These are phyloP conservation scores for Eulithis testata DNA, from an alignment of 2,888 invertebrate genomes.

Conservation along the genomic window DNA sequence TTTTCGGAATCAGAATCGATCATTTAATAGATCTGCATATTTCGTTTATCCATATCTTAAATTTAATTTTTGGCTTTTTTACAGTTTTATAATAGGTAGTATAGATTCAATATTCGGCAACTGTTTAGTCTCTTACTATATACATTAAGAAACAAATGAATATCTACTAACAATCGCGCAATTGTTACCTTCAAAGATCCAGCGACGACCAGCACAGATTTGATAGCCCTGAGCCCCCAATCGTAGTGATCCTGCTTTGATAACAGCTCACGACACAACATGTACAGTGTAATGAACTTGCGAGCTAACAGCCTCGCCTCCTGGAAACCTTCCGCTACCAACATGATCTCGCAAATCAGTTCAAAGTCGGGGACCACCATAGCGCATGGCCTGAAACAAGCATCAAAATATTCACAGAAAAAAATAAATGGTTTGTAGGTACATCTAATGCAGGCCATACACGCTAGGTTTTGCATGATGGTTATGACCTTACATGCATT, in stretches of 20 bases:
- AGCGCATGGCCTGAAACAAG: conserved; percentile 91
- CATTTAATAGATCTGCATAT: no score
- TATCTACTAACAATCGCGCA: neutral
- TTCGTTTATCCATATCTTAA: no score
- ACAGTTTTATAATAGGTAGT: no score
- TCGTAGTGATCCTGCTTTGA: conserved; percentile 99
- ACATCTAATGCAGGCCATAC: no score
- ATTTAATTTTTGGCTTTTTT: no score
- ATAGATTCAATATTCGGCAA: no score
- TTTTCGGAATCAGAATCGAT: no score
- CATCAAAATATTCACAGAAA: neutral
- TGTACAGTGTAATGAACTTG: conserved; percentile 97
- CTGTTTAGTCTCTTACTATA: no score
- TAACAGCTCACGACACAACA: conserved; percentile 93
- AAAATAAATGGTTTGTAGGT: no score
- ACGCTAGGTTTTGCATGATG: no score
- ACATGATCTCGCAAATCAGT: conserved; percentile 98
- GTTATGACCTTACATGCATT: no score
- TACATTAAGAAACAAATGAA: neutral
- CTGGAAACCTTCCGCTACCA: conserved; percentile 97
- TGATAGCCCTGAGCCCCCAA: conserved; percentile 97
- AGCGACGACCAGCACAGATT: conserved; percentile 97
- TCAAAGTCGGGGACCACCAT: conserved; percentile 99
- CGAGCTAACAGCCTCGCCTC: conserved; percentile 95
- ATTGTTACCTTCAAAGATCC: conserved; percentile 91